Evolutionary conservation across 2,888 invertebrate species (phyloP), one percentile per base, ranked within the genome.

Genomic region (Agrotis segetum): DNA sequence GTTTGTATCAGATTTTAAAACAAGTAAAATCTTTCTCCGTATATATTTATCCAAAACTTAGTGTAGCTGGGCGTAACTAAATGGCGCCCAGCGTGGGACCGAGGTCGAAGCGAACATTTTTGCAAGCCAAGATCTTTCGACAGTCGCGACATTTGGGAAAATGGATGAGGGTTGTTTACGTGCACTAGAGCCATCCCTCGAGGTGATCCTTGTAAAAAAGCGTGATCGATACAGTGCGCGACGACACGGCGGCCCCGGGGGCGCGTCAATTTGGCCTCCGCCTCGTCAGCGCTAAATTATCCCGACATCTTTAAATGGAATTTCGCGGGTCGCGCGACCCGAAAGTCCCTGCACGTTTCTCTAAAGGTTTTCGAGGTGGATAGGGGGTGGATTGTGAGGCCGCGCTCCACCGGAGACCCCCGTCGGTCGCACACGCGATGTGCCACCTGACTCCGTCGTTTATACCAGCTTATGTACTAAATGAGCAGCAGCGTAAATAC

Each of bases 231-330:
- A 91, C 90, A 87, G 88, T 84, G 86, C 87, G 85, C 88, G 90
- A 88, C 90, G 91, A 89, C 93, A 89, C 90, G 89, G 87, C 87
- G 90, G 89, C 92, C 93, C 93, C 85, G 85, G 86, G 93, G 94
- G 93, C 92, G 92, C 94, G 94, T 94, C 95, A 95, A 94, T 95
- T 95, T 92, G 92, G 93, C 92, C 93, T 91, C 85, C 90, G 93
- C 92, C 91, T 93, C 94, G 95, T 95, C 96, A 95, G 95, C 95
- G 93, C 93, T 93, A 95, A 96, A 96, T 95, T 95, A 95, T 95
- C 94, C 93, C 92, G 95, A 95, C 96, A 92, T 95, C 95, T 96
- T 95, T 95, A 95, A 96, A 95, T 95, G 95, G 95, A 95, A 94
- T 94, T 94, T 92, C 95, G 95, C 95, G 95, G 91, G 91, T 90